phyloP scores from a whole-genome alignment of 2,797 vertebrate genomes.

The Peromyscus attwateri region DNA sequence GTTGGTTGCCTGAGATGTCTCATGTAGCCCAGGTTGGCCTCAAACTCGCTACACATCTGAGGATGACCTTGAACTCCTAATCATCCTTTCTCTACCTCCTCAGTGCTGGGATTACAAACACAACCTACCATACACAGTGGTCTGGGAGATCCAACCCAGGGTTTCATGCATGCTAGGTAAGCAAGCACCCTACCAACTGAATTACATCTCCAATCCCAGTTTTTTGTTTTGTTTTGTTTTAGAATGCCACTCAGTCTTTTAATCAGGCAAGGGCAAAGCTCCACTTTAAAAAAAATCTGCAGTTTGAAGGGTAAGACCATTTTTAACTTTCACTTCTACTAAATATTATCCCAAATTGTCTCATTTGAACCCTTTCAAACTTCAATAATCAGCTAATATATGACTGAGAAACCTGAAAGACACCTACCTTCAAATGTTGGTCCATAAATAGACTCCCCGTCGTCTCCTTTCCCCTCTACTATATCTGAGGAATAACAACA shows the following conservation, averaged over 20 bases:
- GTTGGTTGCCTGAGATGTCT: not conserved
- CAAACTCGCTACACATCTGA: not conserved
- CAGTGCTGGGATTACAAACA: not conserved
- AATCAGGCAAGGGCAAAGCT: not conserved
- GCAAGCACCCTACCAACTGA: not conserved
- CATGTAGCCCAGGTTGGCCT: not conserved
- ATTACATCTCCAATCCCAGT: not conserved
- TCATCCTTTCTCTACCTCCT: not conserved
- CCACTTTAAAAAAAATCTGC: not conserved
- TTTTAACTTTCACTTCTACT: conserved; percentile 45
- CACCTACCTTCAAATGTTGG: conserved; percentile 93
- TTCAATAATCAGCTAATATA: conserved; percentile 44
- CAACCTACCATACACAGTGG: not conserved
- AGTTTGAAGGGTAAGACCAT: not conserved
- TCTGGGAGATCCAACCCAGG: not conserved
- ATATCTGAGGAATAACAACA: conserved; percentile 89
- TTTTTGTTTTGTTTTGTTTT: not conserved
- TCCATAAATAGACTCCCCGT: conserved; percentile 94
- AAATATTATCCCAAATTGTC: not conserved
- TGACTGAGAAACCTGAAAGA: conserved; percentile 56
- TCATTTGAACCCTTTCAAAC: conserved; percentile 24
- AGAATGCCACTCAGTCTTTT: not conserved
- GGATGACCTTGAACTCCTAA: not conserved
- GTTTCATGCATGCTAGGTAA: not conserved
- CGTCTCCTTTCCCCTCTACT: conserved; percentile 89